Evolutionary conservation across 92 coral and sea anemone species (phyloP).

Genomic region (Blastomussa wellsi): DNA sequence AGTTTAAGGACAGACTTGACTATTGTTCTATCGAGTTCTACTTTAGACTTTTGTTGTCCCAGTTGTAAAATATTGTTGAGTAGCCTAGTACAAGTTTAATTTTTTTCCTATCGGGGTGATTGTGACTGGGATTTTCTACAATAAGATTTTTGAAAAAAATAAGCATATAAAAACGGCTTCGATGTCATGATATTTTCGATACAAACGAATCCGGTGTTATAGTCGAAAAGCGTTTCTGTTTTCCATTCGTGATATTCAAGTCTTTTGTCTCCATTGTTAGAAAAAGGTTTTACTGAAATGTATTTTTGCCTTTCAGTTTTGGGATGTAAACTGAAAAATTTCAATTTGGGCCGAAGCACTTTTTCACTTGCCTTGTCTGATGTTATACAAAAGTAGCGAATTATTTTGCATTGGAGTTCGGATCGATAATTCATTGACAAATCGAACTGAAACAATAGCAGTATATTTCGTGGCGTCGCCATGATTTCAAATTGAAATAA

Average conservation of each 20-base stretch:
- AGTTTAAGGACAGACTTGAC: background rate
- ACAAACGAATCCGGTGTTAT: background rate
- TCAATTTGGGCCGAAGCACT: background rate
- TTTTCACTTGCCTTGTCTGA: background rate
- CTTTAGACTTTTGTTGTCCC: too few relatives aligned
- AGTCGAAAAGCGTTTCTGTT: background rate
- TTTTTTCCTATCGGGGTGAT: background rate
- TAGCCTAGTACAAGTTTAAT: background rate
- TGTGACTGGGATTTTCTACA: background rate
- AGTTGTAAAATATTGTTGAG: background rate
- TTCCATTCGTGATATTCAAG: background rate
- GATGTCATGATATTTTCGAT: background rate
- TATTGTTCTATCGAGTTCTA: too few relatives aligned
- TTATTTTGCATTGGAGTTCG: background rate
- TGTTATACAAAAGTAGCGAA: background rate
- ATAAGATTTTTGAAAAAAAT: background rate
- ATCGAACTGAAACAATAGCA: background rate
- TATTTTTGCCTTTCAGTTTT: background rate
- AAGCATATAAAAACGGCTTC: background rate
- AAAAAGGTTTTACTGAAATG: background rate
- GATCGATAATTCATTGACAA: background rate
- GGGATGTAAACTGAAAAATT: background rate
- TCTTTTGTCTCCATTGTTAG: background rate
- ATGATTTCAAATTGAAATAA: background rate
- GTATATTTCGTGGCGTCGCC: background rate